These are phyloP conservation scores for Diaperis boleti DNA, from an alignment of 2,888 invertebrate genomes.

Conservation along the genomic window DNA sequence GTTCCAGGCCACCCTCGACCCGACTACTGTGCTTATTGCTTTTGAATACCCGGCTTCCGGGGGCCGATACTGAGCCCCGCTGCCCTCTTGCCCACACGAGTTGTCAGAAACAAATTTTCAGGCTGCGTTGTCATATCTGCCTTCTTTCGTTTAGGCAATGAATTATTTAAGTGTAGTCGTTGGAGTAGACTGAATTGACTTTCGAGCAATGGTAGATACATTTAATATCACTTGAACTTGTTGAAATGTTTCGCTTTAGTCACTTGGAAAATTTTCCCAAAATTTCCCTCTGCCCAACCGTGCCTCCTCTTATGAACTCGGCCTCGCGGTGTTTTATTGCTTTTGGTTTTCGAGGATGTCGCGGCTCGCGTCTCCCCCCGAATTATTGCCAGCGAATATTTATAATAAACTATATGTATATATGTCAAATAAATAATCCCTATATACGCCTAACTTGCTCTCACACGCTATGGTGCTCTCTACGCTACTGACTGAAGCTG, in stretches of 20 bases:
- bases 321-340: conserved; percentile 33
- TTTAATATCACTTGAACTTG: too few species aligned
- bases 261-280: conserved; percentile 30
- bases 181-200: too few species aligned
- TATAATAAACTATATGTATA: conserved; percentile 63
- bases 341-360: conserved; percentile 47
- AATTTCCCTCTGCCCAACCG: conserved; percentile 8
- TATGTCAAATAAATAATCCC: conserved; percentile 63
- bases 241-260: too few species aligned
- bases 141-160: too few species aligned
- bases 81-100: conserved; percentile 49
- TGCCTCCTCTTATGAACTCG: background rate
- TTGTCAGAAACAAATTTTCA: conserved; percentile 1
- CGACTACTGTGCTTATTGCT: conserved; percentile 67
- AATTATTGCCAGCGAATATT: conserved; percentile 65
- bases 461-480: conserved; percentile 54
- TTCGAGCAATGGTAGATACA: too few species aligned
- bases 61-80: conserved; percentile 58
- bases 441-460: conserved; percentile 51
- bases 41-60: conserved; percentile 68
- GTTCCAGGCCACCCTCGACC: conserved; percentile 58
- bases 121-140: too few species aligned
- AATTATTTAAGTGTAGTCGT: too few species aligned
- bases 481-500: conserved; percentile 41
- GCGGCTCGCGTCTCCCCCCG: conserved; percentile 56